Conservation (phyloP, 2,888 invertebrate genomes). For the Rhamphomyia laevipes region DNA sequence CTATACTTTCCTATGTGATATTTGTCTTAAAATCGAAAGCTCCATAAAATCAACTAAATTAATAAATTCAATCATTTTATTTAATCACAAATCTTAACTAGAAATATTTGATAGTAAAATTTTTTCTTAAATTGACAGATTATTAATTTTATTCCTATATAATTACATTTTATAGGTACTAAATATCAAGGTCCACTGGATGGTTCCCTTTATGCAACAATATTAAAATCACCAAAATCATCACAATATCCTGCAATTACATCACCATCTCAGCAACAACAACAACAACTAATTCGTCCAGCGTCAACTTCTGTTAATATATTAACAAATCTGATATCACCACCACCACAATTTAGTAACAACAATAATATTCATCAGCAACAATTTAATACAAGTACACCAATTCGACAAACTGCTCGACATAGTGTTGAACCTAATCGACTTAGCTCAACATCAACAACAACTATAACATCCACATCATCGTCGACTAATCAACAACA, state of each 20-base stretch:
- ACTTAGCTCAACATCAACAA: background rate
- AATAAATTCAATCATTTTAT: too few species aligned
- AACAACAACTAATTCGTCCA: background rate
- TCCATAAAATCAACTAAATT: too few species aligned
- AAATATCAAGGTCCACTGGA: slow-evolving; percentile 63
- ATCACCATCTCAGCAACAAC: slow-evolving; percentile 1
- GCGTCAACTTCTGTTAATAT: background rate
- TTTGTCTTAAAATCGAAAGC: too few species aligned
- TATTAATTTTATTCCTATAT: background rate
- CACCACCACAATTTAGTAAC: slow-evolving; percentile 17
- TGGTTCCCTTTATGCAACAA: slow-evolving; percentile 80
- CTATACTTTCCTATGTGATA: too few species aligned
- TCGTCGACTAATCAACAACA: background rate
- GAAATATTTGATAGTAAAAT: too few species aligned
- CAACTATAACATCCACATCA: background rate
- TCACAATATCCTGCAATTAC: slow-evolving; percentile 10
- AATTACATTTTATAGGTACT: background rate
- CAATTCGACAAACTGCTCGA: slow-evolving; percentile 8
- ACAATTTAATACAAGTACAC: slow-evolving; percentile 12
- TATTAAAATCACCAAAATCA: slow-evolving; percentile 27
- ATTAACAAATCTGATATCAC: slow-evolving; percentile 13
- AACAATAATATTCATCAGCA: background rate
- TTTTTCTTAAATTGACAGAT: too few species aligned
- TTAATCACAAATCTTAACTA: too few species aligned
- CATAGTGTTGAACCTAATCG: slow-evolving; percentile 7